Base-by-base conservation (phyloP, 2,113 vertebrate species). In the Pseudonaja textilis region DNA sequence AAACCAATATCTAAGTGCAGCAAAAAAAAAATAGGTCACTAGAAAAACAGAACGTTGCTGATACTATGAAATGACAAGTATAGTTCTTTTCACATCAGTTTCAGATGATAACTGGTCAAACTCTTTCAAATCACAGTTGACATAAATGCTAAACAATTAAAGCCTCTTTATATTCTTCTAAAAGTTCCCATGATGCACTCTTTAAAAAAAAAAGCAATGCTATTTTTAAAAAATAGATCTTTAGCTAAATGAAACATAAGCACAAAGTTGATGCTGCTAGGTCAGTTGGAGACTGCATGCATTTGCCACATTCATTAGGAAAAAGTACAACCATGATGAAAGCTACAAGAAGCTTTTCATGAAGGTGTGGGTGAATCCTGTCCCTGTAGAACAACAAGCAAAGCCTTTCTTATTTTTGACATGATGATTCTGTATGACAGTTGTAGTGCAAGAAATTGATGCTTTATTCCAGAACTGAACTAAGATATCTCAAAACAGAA, bases 21-120 rank as follows among this genome's bases (percentile, higher is more conserved):
- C 54, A 56, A 69, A 52, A 47, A 57, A 95, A 95, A 59, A 90
- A 22, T 91, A 94, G 89, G 89, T 69, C 93, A 95, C 64, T 93
- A 93, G 81, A 14, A 90, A 94, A 94, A n/a, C 23, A 47, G 56
- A 42, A 92, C 0, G 89, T 11, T 16, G 89, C 3, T 54, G 12
- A 90, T 8, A 34, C n/a, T 93, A 85, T 47, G 93, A 95, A 95
- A 74, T 26, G 1, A 22, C n/a, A 90, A 55, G 11, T 92, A 52
- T 25, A 85, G 22, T 14, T 92, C 61, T 89, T 45, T 56, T 92
- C 47, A 54, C 86, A 26, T 55, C 25, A n/a, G 91, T 18, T 57
- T 94, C 52, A 52, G 57, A 45, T 34, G 25, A 47, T 7, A 86
- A 64, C 26, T 88, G 42, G 55, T 94, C 93, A 93, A 57, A 91